A percentile compares a stretch with the other conserved stretches of the same genome.
Conservation (phyloP, 2,888 invertebrate species). For the Coronaproctus castanopsis region DNA sequence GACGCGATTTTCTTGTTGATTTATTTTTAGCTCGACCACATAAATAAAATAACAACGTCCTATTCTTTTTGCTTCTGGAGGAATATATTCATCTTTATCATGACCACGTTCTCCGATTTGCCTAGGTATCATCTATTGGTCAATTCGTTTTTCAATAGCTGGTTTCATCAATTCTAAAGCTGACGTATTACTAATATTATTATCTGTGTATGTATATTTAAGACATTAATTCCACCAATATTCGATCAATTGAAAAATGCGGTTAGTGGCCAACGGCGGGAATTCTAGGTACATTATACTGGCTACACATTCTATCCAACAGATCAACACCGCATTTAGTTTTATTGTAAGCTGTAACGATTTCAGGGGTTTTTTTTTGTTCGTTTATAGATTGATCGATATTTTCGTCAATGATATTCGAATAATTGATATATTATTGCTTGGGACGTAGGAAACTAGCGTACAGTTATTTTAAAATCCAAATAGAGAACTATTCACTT, state of each 20-base stretch:
- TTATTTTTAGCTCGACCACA: not conserved
- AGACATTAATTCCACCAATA: too few species aligned
- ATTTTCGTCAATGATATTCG: not conserved
- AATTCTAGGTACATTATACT: not conserved
- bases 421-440: not conserved
- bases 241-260: not conserved
- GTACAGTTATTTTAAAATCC: not conserved
- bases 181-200: too few species aligned
- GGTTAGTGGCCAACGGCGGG: not conserved
- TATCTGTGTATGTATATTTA: too few species aligned
- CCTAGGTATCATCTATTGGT: too few species aligned
- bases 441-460: not conserved
- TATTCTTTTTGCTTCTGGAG: not conserved
- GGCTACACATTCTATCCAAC: not conserved
- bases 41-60: not conserved
- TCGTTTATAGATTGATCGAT: not conserved
- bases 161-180: too few species aligned
- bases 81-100: not conserved
- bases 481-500: not conserved
- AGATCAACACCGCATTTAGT: not conserved
- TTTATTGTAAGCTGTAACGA: not conserved
- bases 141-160: too few species aligned
- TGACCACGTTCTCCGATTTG: not conserved
- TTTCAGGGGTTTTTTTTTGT: not conserved
- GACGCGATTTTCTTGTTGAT: not conserved